phyloP scores from a whole-genome alignment of 2,113 vertebrate genomes.

The Apus apus region DNA sequence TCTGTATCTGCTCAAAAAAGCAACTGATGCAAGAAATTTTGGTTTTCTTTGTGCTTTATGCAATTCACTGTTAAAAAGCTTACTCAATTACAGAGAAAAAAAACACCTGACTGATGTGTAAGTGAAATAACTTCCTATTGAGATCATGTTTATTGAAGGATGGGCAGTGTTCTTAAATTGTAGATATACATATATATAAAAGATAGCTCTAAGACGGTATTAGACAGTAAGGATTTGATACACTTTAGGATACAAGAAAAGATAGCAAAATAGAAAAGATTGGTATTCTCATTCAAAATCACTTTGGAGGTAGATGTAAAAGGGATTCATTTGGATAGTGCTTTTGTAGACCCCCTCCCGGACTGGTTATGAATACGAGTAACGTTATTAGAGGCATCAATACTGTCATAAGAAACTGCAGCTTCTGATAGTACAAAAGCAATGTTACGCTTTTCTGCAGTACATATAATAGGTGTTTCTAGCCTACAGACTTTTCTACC shows the following conservation, averaged over 20 bases:
- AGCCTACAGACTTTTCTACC: background rate
- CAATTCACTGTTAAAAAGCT: background rate
- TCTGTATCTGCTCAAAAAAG: background rate
- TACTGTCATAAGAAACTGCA: background rate
- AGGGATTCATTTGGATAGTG: background rate
- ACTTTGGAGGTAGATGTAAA: background rate
- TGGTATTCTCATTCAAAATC: background rate
- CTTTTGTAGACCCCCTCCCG: background rate
- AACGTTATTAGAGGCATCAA: background rate
- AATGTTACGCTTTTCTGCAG: background rate
- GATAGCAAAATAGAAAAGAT: background rate
- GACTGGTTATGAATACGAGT: background rate
- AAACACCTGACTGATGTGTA: background rate
- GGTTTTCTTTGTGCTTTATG: background rate
- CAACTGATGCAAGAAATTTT: background rate
- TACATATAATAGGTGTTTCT: background rate
- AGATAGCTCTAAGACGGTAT: background rate
- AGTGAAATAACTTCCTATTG: background rate
- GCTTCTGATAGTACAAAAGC: background rate
- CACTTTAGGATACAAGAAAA: background rate
- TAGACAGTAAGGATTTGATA: background rate
- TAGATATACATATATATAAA: background rate
- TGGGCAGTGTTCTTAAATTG: background rate
- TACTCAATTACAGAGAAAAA: background rate
- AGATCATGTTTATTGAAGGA: background rate